phyloP scores from a whole-genome alignment of 2,888 invertebrate genomes.

The Zelleria hepariella region DNA sequence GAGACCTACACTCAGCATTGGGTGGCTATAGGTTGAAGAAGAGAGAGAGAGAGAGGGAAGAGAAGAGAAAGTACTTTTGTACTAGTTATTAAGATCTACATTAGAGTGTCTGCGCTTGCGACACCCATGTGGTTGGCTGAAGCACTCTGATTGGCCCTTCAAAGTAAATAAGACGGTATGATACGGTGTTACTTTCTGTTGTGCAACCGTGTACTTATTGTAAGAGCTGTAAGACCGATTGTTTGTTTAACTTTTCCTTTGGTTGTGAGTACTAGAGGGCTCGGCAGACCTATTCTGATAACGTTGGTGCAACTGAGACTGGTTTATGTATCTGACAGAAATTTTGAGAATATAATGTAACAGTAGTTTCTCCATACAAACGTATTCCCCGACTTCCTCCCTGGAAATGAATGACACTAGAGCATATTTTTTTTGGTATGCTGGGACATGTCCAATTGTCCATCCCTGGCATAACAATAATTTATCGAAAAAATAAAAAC shows the following conservation, averaged over 20 bases:
- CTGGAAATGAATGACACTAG: too few species aligned
- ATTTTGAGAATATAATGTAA: too few species aligned
- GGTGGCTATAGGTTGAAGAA: too few species aligned
- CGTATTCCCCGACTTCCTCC: too few species aligned
- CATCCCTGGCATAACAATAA: too few species aligned
- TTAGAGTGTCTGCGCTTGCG: background rate
- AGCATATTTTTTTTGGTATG: too few species aligned
- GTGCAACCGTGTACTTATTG: background rate
- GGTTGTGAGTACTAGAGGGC: background rate
- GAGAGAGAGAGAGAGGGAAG: background rate
- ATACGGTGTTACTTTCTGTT: background rate
- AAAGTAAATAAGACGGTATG: slow-evolving; percentile 9
- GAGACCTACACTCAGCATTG: too few species aligned
- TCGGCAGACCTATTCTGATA: background rate
- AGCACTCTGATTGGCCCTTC: slow-evolving; percentile 59
- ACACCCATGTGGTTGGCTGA: background rate
- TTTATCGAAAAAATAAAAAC: too few species aligned
- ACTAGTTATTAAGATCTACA: background rate
- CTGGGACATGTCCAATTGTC: too few species aligned
- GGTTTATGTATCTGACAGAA: too few species aligned
- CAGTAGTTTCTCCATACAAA: too few species aligned
- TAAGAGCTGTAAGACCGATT: background rate
- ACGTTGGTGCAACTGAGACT: background rate
- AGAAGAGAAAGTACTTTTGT: background rate
- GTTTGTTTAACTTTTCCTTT: background rate